Evolutionary conservation across 2,113 vertebrate genomes (phyloP).

Genomic region (Pseudopipra pipra): DNA sequence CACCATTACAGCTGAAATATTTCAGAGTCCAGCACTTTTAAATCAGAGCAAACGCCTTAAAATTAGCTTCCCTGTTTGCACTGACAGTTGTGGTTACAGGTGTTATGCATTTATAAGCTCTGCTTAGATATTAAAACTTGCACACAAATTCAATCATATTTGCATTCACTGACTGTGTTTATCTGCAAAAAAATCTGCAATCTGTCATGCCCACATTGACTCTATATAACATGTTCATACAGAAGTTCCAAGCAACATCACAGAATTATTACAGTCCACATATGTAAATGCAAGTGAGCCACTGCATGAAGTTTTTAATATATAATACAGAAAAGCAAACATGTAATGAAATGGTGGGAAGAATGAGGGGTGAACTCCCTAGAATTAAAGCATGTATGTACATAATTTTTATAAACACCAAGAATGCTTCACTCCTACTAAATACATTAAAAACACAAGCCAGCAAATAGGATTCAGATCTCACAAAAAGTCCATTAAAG

Average conservation of each 20-base stretch:
- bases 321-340: not conserved
- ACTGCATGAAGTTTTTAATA: slow-evolving; percentile 28
- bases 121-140: slow-evolving; percentile 33
- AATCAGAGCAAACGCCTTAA: not conserved
- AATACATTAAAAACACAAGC: not conserved
- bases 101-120: not conserved
- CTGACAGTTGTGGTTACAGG: slow-evolving; percentile 37
- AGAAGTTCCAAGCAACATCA: slow-evolving; percentile 44
- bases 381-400: not conserved
- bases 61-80: slow-evolving; percentile 9
- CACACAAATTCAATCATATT: slow-evolving; percentile 11
- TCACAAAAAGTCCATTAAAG: not conserved
- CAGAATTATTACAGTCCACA: slow-evolving; percentile 16
- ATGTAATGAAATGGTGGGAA: slow-evolving; percentile 39
- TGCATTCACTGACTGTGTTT: slow-evolving; percentile 24
- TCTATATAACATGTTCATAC: slow-evolving; percentile 48
- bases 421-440: slow-evolving; percentile 12
- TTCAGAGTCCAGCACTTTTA: slow-evolving; percentile 10
- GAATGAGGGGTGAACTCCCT: slow-evolving; percentile 39
- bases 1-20: not conserved
- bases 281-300: slow-evolving; percentile 52
- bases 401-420: not conserved
- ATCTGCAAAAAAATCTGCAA: slow-evolving; percentile 49
- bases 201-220: slow-evolving; percentile 15
- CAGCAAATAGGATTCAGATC: not conserved